Evolutionary conservation across 1,140 invertebrate species (phyloP).

Genomic region (Phenacoccus solenopsis): DNA sequence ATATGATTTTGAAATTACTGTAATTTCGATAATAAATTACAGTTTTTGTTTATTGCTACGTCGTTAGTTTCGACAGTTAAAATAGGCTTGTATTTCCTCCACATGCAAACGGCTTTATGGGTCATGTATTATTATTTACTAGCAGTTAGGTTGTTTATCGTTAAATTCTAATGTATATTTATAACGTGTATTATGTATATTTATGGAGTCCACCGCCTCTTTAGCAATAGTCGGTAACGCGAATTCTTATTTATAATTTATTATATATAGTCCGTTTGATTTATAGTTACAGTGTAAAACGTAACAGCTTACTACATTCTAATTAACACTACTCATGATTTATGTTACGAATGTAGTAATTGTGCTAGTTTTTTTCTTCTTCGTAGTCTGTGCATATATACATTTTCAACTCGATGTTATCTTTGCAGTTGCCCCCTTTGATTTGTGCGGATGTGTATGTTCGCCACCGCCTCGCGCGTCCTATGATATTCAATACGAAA

Average conservation of each 20-base stretch:
- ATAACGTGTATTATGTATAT: conserved; percentile 18
- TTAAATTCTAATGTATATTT: conserved; percentile 17
- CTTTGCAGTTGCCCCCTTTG: not conserved
- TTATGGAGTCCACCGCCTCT: conserved; percentile 15
- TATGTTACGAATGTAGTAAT: not conserved
- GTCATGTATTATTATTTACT: conserved; percentile 18
- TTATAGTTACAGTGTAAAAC: conserved; percentile 14
- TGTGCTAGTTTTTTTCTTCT: conserved; percentile 11
- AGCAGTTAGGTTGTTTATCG: conserved; percentile 15
- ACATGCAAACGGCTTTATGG: conserved; percentile 14
- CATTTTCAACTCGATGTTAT: not conserved
- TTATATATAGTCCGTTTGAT: conserved; percentile 9
- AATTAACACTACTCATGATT: conserved; percentile 14
- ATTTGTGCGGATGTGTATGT: not conserved
- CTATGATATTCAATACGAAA: not conserved
- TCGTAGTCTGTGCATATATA: not conserved
- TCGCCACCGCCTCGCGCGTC: too few relatives aligned
- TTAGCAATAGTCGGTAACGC: conserved; percentile 16
- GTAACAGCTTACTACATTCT: conserved; percentile 17
- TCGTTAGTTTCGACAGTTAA: conserved; percentile 17
- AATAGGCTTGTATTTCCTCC: conserved; percentile 13
- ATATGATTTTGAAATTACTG: conserved; percentile 13
- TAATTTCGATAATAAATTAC: conserved; percentile 17
- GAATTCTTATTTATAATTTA: conserved; percentile 18
- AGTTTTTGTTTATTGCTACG: conserved; percentile 15